Evolutionary conservation across 2,113 vertebrate species (phyloP), one percentile per base, ranked within the genome.

Genomic region (Cyprinodon brontotheroides): DNA sequence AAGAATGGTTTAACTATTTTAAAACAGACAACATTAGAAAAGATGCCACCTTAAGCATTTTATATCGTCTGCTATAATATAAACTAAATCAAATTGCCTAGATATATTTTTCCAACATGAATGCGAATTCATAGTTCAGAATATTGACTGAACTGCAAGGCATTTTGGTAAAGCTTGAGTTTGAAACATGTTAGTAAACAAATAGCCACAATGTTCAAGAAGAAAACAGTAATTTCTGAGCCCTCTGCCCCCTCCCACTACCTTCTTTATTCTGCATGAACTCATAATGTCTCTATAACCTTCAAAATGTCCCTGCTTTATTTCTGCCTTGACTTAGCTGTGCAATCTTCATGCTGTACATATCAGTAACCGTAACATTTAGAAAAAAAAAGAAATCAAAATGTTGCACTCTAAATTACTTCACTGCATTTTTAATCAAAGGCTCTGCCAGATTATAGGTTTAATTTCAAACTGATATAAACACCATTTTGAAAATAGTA

Each of bases 401-500:
- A 75, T 61, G 70, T 72, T 75, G 70, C 63, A 69, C 79, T 83
- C 74, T 70, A 17, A 74, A 82, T 80, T 81, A 74, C 77, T 72
- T 61, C 69, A 59, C 50, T 73, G 79, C 65, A 11, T 85, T 74
- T 80, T 61, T 74, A 73, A 65, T 64, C 45, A 20, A 69, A 84
- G 73, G 75, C 82, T 77, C 61, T 76, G 65, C 79, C 82, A 86
- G 84, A 89, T 89, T 86, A 70, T 70, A 81, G 75, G 39, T 85
- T 76, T 86, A 74, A 88, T 88, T 87, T 79, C 71, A 78, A 84
- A 87, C 79, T 68, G 72, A 91, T 77, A 83, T 86, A 80, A 76
- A 75, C 75, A 70, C 63, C 82, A 77, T 81, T 82, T 75, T 60
- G 74, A 72, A 75, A 77, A 72, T 48, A 29, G 63, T 14, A 3